These are phyloP conservation scores for Clarias magur DNA, from an alignment of 2,113 vertebrate genomes.

Conservation along the genomic window DNA sequence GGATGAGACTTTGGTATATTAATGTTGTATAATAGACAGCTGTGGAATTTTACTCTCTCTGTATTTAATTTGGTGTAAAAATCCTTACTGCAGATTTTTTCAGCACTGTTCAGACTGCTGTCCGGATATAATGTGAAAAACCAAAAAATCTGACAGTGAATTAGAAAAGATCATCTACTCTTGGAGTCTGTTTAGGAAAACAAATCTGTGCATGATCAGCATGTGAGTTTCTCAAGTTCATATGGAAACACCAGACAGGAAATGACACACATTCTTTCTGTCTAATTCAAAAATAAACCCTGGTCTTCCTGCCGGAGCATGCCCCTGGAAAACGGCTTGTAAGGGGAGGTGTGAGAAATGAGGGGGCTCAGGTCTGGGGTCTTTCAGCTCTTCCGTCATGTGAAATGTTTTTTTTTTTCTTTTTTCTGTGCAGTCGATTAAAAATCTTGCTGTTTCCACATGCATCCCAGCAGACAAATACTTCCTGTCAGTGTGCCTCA, in stretches of 20 bases:
- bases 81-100: background rate
- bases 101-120: background rate
- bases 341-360: slow-evolving; percentile 43
- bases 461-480: slow-evolving; percentile 18
- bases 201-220: slow-evolving; percentile 61
- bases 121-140: background rate
- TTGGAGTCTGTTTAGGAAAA: background rate
- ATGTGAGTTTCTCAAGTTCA: slow-evolving; percentile 67
- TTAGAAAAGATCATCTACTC: background rate
- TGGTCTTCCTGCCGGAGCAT: slow-evolving; percentile 63
- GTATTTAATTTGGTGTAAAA: background rate
- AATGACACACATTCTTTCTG: slow-evolving; percentile 81
- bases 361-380: background rate
- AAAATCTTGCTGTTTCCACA: slow-evolving; percentile 19
- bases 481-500: slow-evolving; percentile 40
- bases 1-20: background rate
- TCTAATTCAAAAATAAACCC: slow-evolving; percentile 80
- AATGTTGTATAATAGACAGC: background rate
- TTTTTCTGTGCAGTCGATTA: too few relatives aligned
- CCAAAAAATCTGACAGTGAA: background rate
- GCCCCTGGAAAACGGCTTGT: slow-evolving; percentile 61
- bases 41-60: background rate
- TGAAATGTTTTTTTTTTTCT: slow-evolving; percentile 20
- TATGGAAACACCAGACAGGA: slow-evolving; percentile 77
- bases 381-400: slow-evolving; percentile 28